phyloP scores from a whole-genome alignment of 2,797 vertebrate genomes.

The Thalassophryne amazonica region DNA sequence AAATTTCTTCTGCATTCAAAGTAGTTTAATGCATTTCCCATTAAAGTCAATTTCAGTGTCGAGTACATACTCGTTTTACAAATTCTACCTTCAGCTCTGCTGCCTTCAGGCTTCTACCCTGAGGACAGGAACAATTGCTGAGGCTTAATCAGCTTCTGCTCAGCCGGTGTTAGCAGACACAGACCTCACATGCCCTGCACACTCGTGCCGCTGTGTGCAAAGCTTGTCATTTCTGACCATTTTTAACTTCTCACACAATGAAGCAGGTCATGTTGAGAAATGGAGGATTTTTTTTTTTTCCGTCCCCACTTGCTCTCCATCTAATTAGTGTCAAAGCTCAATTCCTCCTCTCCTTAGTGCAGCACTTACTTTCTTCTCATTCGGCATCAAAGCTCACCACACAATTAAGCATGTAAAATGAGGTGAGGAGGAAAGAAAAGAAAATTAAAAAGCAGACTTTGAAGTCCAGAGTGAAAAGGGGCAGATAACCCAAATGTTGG shows the following conservation, averaged over 20 bases:
- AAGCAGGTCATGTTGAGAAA: slow-evolving; percentile 28
- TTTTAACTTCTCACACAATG: no score
- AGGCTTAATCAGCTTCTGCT: slow-evolving; percentile 18
- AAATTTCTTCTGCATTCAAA: not conserved
- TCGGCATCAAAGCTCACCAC: slow-evolving; percentile 71
- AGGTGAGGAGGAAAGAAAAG: slow-evolving; percentile 29
- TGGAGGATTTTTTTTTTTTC: slow-evolving; percentile 14
- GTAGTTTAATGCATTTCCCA: slow-evolving; percentile 1
- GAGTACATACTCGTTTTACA: slow-evolving; percentile 4
- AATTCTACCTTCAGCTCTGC: slow-evolving; percentile 1
- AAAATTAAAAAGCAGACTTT: slow-evolving; percentile 62
- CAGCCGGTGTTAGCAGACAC: slow-evolving; percentile 1
- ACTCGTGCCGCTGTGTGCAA: slow-evolving; percentile 12
- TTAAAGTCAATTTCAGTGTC: slow-evolving; percentile 3
- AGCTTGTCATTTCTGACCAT: no score
- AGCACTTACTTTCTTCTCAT: slow-evolving; percentile 49
- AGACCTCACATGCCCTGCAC: slow-evolving; percentile 10
- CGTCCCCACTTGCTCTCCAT: slow-evolving; percentile 35
- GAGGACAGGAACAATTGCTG: slow-evolving; percentile 28
- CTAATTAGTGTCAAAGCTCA: slow-evolving; percentile 72
- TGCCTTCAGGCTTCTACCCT: slow-evolving; percentile 23
- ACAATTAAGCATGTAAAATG: slow-evolving; percentile 70
- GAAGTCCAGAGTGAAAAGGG: slow-evolving; percentile 67
- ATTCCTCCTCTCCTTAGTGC: slow-evolving; percentile 52
- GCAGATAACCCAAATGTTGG: slow-evolving; percentile 46